Percentiles rank a stretch among this genome's conserved stretches.
These are phyloP conservation scores for Spicauda simplicius DNA, from an alignment of 2,888 invertebrate species.

Conservation along the genomic window DNA sequence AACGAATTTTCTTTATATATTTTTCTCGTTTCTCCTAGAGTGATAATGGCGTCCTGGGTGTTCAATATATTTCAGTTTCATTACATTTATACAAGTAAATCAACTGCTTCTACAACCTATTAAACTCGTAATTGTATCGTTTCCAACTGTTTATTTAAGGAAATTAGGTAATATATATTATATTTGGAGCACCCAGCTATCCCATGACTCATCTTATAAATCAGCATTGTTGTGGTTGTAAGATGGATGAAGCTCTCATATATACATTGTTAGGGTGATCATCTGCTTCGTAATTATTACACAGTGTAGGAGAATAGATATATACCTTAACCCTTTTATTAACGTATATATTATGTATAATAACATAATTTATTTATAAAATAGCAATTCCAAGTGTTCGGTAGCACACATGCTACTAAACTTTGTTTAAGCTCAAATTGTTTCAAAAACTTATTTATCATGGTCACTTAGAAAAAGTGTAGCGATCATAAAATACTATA, in stretches of 20 bases:
- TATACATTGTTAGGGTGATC: conserved; percentile 62
- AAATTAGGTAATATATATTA: background rate
- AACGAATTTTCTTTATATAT: conserved; percentile 20
- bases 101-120: background rate
- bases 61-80: background rate
- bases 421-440: background rate
- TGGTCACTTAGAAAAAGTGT: background rate
- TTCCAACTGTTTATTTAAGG: background rate
- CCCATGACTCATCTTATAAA: conserved; percentile 33
- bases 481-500: background rate
- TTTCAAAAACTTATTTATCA: background rate
- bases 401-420: background rate
- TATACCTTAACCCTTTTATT: conserved; percentile 15
- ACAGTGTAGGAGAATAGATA: conserved; percentile 12
- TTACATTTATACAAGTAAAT: background rate
- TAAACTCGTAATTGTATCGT: background rate
- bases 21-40: conserved; percentile 4
- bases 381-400: background rate
- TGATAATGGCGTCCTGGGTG: conserved; percentile 45
- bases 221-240: conserved; percentile 52
- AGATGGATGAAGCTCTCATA: conserved; percentile 65
- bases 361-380: background rate
- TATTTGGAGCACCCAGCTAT: conserved; percentile 21
- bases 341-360: conserved; percentile 8
- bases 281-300: conserved; percentile 50